Conservation (phyloP, 2,797 vertebrate genomes). For the Fratercula arctica region DNA sequence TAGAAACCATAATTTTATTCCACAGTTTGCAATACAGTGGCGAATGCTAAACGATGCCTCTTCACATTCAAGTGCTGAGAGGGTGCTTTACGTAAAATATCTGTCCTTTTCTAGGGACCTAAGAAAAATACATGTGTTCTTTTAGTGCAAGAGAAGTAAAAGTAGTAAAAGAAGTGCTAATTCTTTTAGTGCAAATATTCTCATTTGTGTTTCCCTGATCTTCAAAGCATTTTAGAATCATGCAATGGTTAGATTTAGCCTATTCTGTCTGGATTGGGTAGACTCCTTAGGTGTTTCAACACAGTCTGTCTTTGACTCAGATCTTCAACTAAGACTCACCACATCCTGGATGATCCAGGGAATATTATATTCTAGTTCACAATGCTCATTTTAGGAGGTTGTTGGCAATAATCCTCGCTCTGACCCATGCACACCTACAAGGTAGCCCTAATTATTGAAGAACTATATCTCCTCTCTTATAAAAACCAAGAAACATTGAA, state of each 20-base stretch:
- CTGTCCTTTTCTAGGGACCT: neutral
- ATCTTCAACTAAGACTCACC: neutral
- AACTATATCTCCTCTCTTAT: neutral
- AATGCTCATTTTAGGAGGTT: neutral
- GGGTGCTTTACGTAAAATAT: neutral
- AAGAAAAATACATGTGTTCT: neutral
- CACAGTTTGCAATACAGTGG: neutral
- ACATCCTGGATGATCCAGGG: neutral
- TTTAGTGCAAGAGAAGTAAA: neutral
- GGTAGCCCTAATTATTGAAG: neutral
- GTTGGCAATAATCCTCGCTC: neutral
- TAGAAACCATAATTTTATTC: neutral
- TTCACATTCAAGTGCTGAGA: neutral
- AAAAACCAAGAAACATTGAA: neutral
- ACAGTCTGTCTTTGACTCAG: neutral
- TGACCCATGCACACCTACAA: neutral
- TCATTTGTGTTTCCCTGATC: neutral
- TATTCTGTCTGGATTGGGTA: neutral
- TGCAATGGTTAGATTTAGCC: neutral
- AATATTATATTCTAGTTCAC: neutral
- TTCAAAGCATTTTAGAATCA: neutral
- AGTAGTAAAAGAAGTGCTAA: neutral
- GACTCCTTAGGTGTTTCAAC: neutral
- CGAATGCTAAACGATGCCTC: neutral
- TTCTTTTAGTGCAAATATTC: neutral